phyloP scores from a whole-genome alignment of 1,140 invertebrate species.

The Drosophila baimaii region DNA sequence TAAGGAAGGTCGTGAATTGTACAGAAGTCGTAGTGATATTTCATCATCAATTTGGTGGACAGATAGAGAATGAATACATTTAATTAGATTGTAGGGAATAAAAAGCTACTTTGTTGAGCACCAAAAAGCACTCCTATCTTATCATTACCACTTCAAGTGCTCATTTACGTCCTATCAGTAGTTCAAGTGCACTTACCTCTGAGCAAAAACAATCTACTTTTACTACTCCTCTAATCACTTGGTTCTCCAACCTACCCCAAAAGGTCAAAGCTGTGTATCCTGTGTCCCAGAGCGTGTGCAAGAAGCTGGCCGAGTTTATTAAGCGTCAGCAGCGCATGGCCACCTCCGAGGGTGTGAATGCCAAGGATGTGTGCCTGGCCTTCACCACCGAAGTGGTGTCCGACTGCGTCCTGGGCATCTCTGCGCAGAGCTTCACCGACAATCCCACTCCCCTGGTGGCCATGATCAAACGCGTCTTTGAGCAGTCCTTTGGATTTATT shows the following conservation, averaged over 20 bases:
- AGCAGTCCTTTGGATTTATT: conserved; percentile 45
- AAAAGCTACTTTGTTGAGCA: not conserved
- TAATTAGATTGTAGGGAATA: not conserved
- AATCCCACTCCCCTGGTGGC: conserved; percentile 50
- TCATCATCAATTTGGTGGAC: not conserved
- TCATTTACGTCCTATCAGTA: not conserved
- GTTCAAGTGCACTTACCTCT: not conserved
- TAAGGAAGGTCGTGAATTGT: not conserved
- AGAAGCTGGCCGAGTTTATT: conserved; percentile 51
- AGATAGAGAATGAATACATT: not conserved
- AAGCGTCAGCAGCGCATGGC: conserved; percentile 50
- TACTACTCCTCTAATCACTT: no score
- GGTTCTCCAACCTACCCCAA: not conserved
- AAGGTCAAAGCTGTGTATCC: conserved; percentile 67
- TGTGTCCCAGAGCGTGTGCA: conserved; percentile 49
- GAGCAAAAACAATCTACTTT: not conserved
- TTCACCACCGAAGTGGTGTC: conserved; percentile 85
- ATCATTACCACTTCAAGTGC: not conserved
- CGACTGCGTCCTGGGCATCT: conserved; percentile 84
- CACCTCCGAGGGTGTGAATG: conserved; percentile 35
- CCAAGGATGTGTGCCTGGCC: conserved; percentile 62
- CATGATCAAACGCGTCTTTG: conserved; percentile 52
- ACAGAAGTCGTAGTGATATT: not conserved
- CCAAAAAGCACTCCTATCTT: not conserved
- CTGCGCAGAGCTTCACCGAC: conserved; percentile 72